phyloP scores from a whole-genome alignment of 2,113 vertebrate species.

The Tragelaphus imberbis region DNA sequence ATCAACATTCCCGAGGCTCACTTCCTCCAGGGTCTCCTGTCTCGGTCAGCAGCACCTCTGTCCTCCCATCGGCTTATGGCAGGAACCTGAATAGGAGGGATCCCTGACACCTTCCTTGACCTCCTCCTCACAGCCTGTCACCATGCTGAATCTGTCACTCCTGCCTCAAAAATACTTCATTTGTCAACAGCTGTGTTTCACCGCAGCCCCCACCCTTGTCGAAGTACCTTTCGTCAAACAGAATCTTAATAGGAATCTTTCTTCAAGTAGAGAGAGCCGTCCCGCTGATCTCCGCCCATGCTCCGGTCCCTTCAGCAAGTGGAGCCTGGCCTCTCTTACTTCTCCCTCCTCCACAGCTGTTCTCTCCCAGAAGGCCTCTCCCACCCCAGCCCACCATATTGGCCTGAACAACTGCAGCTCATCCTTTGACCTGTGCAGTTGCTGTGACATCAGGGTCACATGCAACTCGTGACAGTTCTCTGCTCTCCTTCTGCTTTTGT shows the following conservation, averaged over 20 bases:
- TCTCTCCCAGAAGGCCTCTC: neutral
- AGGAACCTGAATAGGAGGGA: neutral
- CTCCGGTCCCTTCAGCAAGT: fast-evolving
- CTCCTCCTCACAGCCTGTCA: neutral
- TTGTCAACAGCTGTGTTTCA: neutral
- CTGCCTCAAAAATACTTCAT: neutral
- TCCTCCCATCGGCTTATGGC: neutral
- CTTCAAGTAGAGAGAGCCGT: neutral
- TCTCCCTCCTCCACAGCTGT: no score
- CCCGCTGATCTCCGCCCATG: fast-evolving
- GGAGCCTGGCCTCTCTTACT: neutral
- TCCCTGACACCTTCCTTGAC: neutral
- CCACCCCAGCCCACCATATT: neutral
- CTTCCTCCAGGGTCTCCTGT: neutral
- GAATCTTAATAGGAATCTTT: neutral
- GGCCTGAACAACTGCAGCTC: neutral
- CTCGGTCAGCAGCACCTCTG: neutral
- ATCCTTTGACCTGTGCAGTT: neutral
- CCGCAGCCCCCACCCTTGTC: neutral
- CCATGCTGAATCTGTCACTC: neutral
- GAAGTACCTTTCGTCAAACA: neutral
- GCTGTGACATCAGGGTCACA: neutral
- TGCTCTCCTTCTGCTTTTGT: neutral
- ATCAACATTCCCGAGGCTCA: neutral
- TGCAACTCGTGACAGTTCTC: neutral